phyloP scores from a whole-genome alignment of 2,797 vertebrate species.

The Tauraco hartlaubi region DNA sequence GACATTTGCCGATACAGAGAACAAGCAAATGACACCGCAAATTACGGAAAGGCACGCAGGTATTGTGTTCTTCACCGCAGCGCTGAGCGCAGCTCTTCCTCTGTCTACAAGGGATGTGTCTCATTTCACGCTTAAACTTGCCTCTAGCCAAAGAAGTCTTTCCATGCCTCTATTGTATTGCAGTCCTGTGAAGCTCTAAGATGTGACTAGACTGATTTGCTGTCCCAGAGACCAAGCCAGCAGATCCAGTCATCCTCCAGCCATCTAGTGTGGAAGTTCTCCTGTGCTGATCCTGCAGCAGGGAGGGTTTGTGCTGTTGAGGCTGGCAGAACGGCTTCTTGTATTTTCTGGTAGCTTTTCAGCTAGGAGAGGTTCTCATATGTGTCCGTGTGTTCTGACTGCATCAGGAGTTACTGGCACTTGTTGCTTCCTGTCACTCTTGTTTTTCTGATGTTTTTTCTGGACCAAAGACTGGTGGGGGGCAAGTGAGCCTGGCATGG shows the following conservation, averaged over 20 bases:
- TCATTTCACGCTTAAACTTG: not conserved
- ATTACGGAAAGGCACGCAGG: conserved; percentile 99
- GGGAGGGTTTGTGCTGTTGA: not conserved
- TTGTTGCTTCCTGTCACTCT: not conserved
- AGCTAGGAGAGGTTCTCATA: not conserved
- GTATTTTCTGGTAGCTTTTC: not conserved
- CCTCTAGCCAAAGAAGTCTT: not conserved
- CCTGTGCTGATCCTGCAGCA: not conserved
- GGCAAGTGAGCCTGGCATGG: not conserved
- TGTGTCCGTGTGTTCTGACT: not conserved
- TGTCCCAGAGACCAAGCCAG: not conserved
- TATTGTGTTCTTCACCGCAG: conserved; percentile 47
- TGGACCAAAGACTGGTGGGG: not conserved
- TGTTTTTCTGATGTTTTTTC: not conserved
- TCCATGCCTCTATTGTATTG: not conserved
- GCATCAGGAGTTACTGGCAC: not conserved
- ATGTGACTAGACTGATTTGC: not conserved
- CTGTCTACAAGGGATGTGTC: not conserved
- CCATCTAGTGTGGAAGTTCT: not conserved
- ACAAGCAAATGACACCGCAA: conserved; percentile 93
- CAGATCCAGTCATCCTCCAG: not conserved
- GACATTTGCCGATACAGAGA: conserved; percentile 97
- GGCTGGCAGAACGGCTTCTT: not conserved
- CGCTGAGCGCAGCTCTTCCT: not conserved
- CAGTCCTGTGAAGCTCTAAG: not conserved